These are phyloP conservation scores for Ceramica pisi DNA, from an alignment of 2,888 invertebrate species.

Conservation along the genomic window DNA sequence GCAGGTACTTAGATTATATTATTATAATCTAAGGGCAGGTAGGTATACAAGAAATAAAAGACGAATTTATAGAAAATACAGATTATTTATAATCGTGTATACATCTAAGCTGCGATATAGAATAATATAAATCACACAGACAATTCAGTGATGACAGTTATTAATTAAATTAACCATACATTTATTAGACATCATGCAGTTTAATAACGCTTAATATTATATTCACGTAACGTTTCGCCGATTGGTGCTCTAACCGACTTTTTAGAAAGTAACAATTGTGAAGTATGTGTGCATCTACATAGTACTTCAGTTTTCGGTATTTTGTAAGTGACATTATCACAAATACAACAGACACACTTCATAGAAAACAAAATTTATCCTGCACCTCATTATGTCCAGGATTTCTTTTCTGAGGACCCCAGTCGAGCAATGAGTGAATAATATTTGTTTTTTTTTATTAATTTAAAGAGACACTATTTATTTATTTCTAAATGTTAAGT, in stretches of 20 bases:
- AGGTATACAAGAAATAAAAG: constrained; percentile 60
- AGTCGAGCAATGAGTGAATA: constrained; percentile 9
- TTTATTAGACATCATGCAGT: constrained; percentile 44
- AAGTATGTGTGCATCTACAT: constrained; percentile 24
- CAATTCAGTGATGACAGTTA: constrained; percentile 59
- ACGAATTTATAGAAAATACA: constrained; percentile 72
- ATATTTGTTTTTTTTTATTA: not conserved
- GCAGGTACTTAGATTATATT: too few species aligned
- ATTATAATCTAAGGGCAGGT: too few species aligned
- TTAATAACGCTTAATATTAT: constrained; percentile 50
- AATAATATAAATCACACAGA: constrained; percentile 68
- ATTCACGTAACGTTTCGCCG: constrained; percentile 26
- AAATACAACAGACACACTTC: constrained; percentile 11
- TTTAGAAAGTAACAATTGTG: constrained; percentile 29
- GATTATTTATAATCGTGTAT: constrained; percentile 75
- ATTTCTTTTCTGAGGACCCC: not conserved
- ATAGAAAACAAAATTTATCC: constrained; percentile 15
- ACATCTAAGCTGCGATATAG: constrained; percentile 74
- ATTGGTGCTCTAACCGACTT: constrained; percentile 26
- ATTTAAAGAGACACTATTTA: not conserved
- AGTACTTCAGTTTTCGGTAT: constrained; percentile 9
- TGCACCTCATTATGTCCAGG: constrained; percentile 8
- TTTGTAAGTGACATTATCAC: constrained; percentile 12
- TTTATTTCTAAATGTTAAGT: not conserved
- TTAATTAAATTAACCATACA: constrained; percentile 44